These are phyloP conservation scores for Triplophysa dalaica DNA, from an alignment of 2,113 vertebrate species.

Conservation along the genomic window DNA sequence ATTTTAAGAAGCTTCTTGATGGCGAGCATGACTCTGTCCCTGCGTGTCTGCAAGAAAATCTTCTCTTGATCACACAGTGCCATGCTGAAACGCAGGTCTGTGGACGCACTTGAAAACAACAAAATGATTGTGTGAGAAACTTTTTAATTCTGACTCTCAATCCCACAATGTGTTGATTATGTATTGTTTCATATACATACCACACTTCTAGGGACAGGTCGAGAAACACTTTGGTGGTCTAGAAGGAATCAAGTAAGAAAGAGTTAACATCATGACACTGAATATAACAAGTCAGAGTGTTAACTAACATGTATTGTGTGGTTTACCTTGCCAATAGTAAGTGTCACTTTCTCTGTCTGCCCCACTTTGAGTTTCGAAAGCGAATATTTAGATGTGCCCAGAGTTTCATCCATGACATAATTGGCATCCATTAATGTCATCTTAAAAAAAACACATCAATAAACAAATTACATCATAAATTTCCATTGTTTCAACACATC, in stretches of 20 bases:
- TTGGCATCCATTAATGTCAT: constrained; percentile 97
- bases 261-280: constrained; percentile 34
- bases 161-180: not conserved
- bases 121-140: not conserved
- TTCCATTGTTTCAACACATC: not conserved
- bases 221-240: constrained; percentile 91
- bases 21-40: constrained; percentile 82
- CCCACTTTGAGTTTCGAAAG: constrained; percentile 81
- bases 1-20: constrained; percentile 87
- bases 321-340: constrained; percentile 86
- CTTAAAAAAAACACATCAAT: constrained; percentile 62
- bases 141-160: not conserved
- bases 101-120: constrained; percentile 78
- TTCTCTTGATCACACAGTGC: constrained; percentile 93
- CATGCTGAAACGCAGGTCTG: constrained; percentile 94
- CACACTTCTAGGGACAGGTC: constrained; percentile 91
- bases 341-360: constrained; percentile 79
- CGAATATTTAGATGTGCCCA: constrained; percentile 83
- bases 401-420: constrained; percentile 94
- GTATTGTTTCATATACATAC: constrained; percentile 65
- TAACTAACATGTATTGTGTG: not conserved
- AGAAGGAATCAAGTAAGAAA: constrained; percentile 47
- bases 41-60: constrained; percentile 81
- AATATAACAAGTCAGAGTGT: not conserved
- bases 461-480: not conserved